phyloP scores from a whole-genome alignment of 1,140 invertebrate species.

The Drosophila nigrodunni region DNA sequence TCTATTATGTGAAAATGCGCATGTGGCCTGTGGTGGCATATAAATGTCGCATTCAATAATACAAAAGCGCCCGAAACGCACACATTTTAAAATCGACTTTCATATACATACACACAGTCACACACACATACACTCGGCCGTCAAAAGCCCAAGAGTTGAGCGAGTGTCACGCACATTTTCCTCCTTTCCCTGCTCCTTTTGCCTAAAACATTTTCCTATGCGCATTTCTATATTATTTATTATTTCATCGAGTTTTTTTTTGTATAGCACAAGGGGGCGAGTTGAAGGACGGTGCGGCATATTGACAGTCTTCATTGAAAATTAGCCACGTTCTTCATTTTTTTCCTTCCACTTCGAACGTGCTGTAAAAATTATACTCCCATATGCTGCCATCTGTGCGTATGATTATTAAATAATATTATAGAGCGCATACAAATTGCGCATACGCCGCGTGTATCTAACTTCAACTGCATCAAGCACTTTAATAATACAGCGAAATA shows the following conservation, averaged over 20 bases:
- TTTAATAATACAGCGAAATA: background rate
- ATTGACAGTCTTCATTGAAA: conserved; percentile 75
- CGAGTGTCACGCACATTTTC: conserved; percentile 71
- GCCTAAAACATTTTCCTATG: conserved; percentile 63
- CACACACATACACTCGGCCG: background rate
- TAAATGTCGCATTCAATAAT: conserved; percentile 75
- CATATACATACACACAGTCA: conserved; percentile 12
- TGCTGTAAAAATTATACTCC: conserved; percentile 71
- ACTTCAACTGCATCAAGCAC: too few relatives aligned
- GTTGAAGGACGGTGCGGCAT: conserved; percentile 17
- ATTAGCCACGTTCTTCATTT: conserved; percentile 69
- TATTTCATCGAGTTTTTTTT: conserved; percentile 55
- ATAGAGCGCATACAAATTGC: conserved; percentile 33
- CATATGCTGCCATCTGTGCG: conserved; percentile 19
- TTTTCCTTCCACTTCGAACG: conserved; percentile 37
- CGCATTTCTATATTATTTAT: conserved; percentile 82
- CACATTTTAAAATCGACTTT: conserved; percentile 66
- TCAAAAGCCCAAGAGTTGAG: conserved; percentile 54
- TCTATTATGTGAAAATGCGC: conserved; percentile 76
- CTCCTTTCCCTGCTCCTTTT: background rate
- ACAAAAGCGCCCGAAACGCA: conserved; percentile 42
- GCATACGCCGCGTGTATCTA: conserved; percentile 33
- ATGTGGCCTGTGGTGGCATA: conserved; percentile 68
- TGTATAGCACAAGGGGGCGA: background rate
- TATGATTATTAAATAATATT: conserved; percentile 32